phyloP scores from a whole-genome alignment of 2,888 invertebrate species.

The Melinaea menophilus region DNA sequence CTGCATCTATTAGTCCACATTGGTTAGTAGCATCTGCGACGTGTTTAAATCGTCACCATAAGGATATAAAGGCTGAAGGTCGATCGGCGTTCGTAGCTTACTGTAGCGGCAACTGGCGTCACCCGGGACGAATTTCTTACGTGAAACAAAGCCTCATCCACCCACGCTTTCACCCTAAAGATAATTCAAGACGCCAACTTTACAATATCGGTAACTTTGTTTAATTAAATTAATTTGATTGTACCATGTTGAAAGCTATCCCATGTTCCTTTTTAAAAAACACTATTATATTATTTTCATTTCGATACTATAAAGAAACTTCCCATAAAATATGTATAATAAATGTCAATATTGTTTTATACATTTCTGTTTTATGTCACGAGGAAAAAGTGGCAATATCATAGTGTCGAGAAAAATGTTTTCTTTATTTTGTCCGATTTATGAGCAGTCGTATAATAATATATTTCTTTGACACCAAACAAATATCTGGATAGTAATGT shows the following conservation, averaged over 20 bases:
- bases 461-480: not conserved
- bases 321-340: too few species aligned
- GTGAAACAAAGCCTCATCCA: constrained; percentile 60
- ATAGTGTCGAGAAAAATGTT: too few species aligned
- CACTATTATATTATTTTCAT: not conserved
- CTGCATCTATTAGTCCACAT: constrained; percentile 59
- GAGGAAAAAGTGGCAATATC: too few species aligned
- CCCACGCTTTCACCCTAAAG: constrained; percentile 49
- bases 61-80: constrained; percentile 39
- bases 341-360: too few species aligned
- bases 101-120: constrained; percentile 58
- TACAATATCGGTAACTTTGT: constrained; percentile 56
- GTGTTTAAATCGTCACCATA: constrained; percentile 56
- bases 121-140: constrained; percentile 54
- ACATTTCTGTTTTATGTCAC: too few species aligned
- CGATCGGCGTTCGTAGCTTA: constrained; percentile 61
- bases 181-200: constrained; percentile 44
- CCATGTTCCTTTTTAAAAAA: not conserved
- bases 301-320: too few species aligned
- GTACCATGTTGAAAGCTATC: not conserved
- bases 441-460: too few species aligned
- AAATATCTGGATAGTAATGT: not conserved
- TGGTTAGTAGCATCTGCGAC: constrained; percentile 62
- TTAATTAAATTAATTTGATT: constrained; percentile 2
- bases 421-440: too few species aligned